Percentiles rank a stretch among this genome's conserved stretches.
Conservation (phyloP, 2,797 vertebrate species). For the Phoeniculus purpureus region DNA sequence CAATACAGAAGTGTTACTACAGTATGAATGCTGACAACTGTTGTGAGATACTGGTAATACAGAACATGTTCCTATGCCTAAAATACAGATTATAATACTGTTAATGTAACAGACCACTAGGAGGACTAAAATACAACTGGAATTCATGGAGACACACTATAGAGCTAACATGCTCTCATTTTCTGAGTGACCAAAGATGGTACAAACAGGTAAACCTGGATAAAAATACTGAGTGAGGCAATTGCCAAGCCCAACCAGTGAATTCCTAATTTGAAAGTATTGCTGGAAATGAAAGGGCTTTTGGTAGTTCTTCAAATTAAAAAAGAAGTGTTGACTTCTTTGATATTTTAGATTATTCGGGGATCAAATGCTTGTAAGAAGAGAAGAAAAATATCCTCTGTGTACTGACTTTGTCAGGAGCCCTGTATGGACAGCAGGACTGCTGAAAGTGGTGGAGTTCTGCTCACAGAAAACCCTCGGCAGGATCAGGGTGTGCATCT, state of each 20-base stretch:
- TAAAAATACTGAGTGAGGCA: constrained; percentile 55
- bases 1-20: background rate
- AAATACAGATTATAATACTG: constrained; percentile 14
- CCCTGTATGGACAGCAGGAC: background rate
- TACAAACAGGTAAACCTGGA: background rate
- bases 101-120: constrained; percentile 63
- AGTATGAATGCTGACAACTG: background rate
- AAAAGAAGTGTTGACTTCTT: background rate
- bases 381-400: background rate
- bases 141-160: constrained; percentile 9
- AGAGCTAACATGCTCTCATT: background rate
- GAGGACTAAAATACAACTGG: constrained; percentile 71
- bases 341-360: background rate
- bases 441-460: background rate
- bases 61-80: background rate
- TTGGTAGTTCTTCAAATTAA: background rate
- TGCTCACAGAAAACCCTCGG: background rate
- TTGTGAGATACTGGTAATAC: background rate
- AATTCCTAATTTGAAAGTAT: background rate
- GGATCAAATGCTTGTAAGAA: background rate
- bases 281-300: background rate
- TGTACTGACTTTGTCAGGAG: background rate
- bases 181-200: background rate
- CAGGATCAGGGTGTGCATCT: background rate
- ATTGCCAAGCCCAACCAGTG: background rate